phyloP scores from a whole-genome alignment of 2,113 vertebrate species.

The Tachuris rubrigastra region DNA sequence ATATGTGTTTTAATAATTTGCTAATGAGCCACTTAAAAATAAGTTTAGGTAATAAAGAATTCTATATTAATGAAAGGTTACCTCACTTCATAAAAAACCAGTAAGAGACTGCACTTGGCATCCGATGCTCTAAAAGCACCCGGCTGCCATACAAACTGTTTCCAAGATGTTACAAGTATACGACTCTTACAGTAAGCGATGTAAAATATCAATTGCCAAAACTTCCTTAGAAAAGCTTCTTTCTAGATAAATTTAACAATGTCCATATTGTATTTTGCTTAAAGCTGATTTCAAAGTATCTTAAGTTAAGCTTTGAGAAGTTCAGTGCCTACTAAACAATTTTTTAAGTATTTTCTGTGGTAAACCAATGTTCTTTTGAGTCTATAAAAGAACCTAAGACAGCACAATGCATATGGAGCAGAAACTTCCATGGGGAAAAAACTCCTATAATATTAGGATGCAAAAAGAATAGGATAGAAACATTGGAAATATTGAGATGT shows the following conservation, averaged over 20 bases:
- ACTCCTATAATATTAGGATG: background rate
- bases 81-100: background rate
- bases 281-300: background rate
- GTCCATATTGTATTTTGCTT: background rate
- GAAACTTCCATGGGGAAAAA: background rate
- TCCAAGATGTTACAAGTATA: background rate
- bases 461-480: background rate
- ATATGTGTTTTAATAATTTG: background rate
- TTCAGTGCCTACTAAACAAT: background rate
- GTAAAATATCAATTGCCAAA: slow-evolving; percentile 36
- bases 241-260: slow-evolving; percentile 16
- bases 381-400: background rate
- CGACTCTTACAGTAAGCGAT: background rate
- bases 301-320: slow-evolving; percentile 9
- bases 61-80: background rate
- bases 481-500: background rate
- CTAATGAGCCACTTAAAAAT: background rate
- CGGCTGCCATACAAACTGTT: background rate
- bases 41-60: background rate
- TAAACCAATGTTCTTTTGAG: background rate
- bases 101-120: background rate
- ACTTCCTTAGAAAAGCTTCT: slow-evolving; percentile 30
- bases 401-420: background rate
- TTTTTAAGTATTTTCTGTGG: background rate
- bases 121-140: slow-evolving; percentile 23